phyloP scores from a whole-genome alignment of 2,113 vertebrate genomes.

The Oryzias curvinotus region DNA sequence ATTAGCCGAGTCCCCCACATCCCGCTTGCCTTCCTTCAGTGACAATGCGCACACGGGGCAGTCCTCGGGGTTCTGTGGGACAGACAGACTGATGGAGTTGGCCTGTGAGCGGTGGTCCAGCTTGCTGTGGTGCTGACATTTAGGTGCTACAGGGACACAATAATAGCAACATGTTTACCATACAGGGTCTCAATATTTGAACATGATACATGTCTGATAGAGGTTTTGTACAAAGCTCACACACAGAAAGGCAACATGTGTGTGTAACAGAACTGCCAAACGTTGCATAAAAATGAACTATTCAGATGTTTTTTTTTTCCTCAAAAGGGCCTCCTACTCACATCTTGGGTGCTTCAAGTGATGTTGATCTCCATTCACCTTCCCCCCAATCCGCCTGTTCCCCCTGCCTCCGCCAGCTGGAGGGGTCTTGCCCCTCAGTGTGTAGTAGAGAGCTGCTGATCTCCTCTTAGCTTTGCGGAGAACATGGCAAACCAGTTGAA shows the following conservation, averaged over 20 bases:
- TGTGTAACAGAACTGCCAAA: conserved; percentile 5
- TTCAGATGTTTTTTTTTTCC: neutral
- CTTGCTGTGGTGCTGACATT: conserved; percentile 83
- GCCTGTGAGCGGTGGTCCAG: conserved; percentile 72
- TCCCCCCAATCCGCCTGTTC: conserved; percentile 56
- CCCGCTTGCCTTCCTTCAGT: conserved; percentile 54
- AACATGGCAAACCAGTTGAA: conserved; percentile 94
- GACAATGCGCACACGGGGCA: conserved; percentile 82
- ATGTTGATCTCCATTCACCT: conserved; percentile 71
- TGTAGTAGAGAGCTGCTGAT: conserved; percentile 88
- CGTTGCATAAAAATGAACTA: conserved; percentile 14
- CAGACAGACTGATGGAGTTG: conserved; percentile 82
- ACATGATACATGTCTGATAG: no score
- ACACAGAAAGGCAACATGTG: neutral
- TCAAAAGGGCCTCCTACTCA: conserved; percentile 48
- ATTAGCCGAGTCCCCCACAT: conserved; percentile 17
- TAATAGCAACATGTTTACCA: neutral
- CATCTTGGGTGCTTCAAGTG: conserved; percentile 60
- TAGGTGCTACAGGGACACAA: conserved; percentile 63
- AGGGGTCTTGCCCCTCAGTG: conserved; percentile 81
- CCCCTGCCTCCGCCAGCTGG: conserved; percentile 66
- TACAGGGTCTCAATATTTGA: neutral
- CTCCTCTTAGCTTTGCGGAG: conserved; percentile 94
- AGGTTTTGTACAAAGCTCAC: neutral
- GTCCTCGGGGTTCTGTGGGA: conserved; percentile 80